Base-by-base conservation (phyloP, 2,888 invertebrate genomes). In the Zaprionus lineosus region DNA sequence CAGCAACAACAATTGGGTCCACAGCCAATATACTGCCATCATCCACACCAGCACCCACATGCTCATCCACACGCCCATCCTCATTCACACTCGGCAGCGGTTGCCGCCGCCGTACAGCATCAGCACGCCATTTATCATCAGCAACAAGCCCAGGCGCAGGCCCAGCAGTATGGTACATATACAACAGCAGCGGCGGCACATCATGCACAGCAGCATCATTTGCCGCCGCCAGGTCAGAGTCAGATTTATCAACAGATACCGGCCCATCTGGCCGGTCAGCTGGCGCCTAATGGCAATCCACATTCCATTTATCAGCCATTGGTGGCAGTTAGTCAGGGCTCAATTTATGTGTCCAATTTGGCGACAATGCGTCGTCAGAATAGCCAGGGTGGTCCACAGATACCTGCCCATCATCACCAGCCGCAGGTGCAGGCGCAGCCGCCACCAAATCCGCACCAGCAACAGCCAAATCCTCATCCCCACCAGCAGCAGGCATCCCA, bases 81-180 rank as follows among this genome's bases (percentile, higher is more conserved):
- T 28, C 88, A 88, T 72, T 87, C 86, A 43, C 88, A 88, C 50
- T 91, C 77, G 87, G 91, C 91, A 91, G 92, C 92, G 91, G 88
- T 88, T 15, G 88, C 88, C 18, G 88, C 88, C 15, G 87, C 87
- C 33, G 86, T 87, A 87, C 90, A 92, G 91, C 92, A 92, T 90
- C 91, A 92, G 90, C 87, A 93, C 52, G 86, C 88, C 41, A 88
- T 93, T 55, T 88, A 89, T 46, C 89, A 89, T 36, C 89, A 88
- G 66, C 88, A 89, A 47, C 64, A 66, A 37, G 51, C 52, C 34
- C 89, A 88, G 55, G 88, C 89, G 2, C 64, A 65, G 65, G 86
- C 77, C 3, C 87, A 87, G 59, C 88, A 88, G 43, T 88, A 88
- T 61, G 88, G 88, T 29, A 88, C 88, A 41, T 88, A 87, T 37